Base-by-base conservation (phyloP, 2,113 vertebrate species). In the Callopanchax toddi region DNA sequence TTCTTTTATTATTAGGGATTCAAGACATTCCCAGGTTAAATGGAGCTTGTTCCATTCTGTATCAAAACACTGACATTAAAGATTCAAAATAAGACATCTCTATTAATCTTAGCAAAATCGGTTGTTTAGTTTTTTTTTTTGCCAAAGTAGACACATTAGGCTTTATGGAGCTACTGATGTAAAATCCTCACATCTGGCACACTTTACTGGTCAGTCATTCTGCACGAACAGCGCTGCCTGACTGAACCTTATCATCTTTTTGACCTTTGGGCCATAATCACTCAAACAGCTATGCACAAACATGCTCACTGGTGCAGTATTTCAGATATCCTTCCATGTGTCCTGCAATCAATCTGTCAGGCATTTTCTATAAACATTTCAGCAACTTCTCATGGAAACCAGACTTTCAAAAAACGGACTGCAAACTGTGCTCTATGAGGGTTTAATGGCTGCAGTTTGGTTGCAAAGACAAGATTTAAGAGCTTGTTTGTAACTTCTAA, bases 171-270 rank as follows among this genome's bases (percentile, higher is more conserved):
- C 16, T 25, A n/a, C 50, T 42, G 2, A 34, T 32, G 5, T 40
- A 58, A 78, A 67, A 40, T 58, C 11, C 16, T 55, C 48, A 68
- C 73, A 78, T 76, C 67, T 71, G 75, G 76, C 53, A 37, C n/a
- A 3, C 37, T 4, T 23, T 26, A 34, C 32, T 29, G 21, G n/a
- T 34, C 29, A 50, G 59, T 26, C 55, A 46, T 51, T 75, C 16
- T 42, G 60, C 32, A n/a, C 46, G 36, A 11, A n/a, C n/a, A n/a
- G n/a, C n/a, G n/a, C n/a, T n/a, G n/a, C n/a, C n/a, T n/a, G n/a
- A n/a, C 50, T 82, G 77, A 86, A 58, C 81, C 74, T 13, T 23
- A 62, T 83, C 75, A 76, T 54, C 59, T 43, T 53, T 55, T n/a
- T 79, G 68, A 86, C 76, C 72, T 54, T 37, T 8, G 21, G 25